Evolutionary conservation across 35 echinoderm and acorn worm species (phyloP).

Genomic region (Ptychodera flava): DNA sequence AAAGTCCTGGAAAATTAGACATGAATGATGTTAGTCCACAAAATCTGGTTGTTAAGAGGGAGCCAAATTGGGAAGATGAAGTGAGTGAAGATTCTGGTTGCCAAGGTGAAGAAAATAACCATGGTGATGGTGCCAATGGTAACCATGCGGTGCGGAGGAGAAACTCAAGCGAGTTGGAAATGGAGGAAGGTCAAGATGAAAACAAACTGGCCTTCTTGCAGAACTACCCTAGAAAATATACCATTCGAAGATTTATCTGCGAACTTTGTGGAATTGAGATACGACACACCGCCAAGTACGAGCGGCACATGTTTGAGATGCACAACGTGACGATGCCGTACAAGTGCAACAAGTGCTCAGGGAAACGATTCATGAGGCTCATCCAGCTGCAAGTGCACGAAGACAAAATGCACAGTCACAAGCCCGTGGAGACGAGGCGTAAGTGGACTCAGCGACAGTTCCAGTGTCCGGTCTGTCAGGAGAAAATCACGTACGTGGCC

Average conservation of each 20-base stretch:
- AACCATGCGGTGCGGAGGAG: background rate
- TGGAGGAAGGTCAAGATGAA: background rate
- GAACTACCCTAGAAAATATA: background rate
- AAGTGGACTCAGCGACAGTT: background rate
- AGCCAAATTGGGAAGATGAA: background rate
- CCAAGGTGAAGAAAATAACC: background rate
- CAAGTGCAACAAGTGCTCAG: background rate
- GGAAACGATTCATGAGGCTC: background rate
- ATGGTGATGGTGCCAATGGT: background rate
- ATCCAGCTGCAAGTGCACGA: background rate
- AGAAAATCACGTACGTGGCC: background rate
- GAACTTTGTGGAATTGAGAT: background rate
- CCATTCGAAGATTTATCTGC: background rate
- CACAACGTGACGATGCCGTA: background rate
- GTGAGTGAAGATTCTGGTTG: background rate
- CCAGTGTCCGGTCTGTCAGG: background rate
- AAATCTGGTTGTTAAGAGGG: background rate
- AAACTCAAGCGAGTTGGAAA: background rate
- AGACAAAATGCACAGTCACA: background rate
- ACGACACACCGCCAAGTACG: background rate
- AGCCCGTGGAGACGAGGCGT: background rate
- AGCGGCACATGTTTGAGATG: background rate
- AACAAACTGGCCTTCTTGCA: background rate
- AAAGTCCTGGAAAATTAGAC: background rate
- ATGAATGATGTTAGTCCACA: background rate